Base-by-base conservation (phyloP, 2,888 invertebrate genomes). In the Empis livida region DNA sequence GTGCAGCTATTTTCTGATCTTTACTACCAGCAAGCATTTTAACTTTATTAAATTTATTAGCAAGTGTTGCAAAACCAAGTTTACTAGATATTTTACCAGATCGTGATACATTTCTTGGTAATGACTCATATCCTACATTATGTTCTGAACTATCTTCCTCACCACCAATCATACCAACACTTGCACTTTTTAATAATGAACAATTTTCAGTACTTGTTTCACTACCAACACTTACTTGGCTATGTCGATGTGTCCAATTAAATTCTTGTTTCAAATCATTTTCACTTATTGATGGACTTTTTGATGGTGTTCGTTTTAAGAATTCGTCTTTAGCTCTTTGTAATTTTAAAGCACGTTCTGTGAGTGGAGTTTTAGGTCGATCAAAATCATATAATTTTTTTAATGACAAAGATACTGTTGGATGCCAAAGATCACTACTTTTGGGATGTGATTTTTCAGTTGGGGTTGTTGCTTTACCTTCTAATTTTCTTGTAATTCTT, bases 321-420 rank as follows among this genome's bases (percentile, higher is more conserved):
- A 87, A 87, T 54, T 78, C 79, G 55, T 86, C 84, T 57, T 83
- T 81, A 1, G 87, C 86, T 49, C 74, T 77, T 54, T 78, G 74
- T 10, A 85, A 67, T 52, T 76, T 78, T n/a, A 74, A 71, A 0
- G 81, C 78, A 55, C 71, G 73, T 54, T 66, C 68, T 56, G 61
- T 72, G 42, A 61, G 49, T 0, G 68, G 67, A 9, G 66, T 67
- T 37, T 55, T 56, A 0, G 65, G 65, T 5, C 57, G 57, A 2
- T 57, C 58, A 1, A 53, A 46, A 5, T 56, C 57, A 30, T 51
- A 49, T 49, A 55, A 45, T 27, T 57, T 59, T 27, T 56, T 59
- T 13, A 58, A 56, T 9, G 60, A 57, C 27, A 57, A 55, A 2
- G 56, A 57, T 11, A 49, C 14, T 10, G 49, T 43, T 43, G 54